Evolutionary conservation across 1,140 invertebrate genomes (phyloP).

Genomic region (Drosophila jambulina): DNA sequence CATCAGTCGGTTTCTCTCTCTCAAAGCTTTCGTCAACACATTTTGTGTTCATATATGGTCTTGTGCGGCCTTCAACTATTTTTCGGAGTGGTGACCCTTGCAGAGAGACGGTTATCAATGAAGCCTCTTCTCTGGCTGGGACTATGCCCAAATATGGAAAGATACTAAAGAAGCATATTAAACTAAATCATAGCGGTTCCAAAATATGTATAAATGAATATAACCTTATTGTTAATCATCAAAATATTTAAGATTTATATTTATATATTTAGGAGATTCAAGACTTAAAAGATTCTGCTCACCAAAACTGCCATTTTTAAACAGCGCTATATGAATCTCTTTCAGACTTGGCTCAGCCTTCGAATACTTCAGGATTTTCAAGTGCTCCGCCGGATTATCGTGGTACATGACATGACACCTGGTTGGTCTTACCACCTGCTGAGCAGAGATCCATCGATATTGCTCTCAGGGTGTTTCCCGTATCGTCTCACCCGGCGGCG

Average conservation of each 20-base stretch:
- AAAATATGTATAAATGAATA: background rate
- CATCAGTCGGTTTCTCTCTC: background rate
- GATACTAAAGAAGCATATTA: background rate
- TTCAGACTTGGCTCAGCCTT: conserved; percentile 56
- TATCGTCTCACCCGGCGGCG: conserved; percentile 47
- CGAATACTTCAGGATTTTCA: conserved; percentile 63
- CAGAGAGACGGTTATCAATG: background rate
- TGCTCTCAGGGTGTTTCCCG: background rate
- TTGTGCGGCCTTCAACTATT: background rate
- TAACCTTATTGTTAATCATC: background rate
- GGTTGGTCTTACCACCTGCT: conserved; percentile 56
- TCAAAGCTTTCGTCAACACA: background rate
- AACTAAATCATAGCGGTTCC: background rate
- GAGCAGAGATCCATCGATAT: background rate
- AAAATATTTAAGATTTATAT: background rate
- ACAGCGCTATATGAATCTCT: conserved; percentile 56
- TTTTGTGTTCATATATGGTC: conserved; percentile 8
- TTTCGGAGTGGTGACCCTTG: conserved; percentile 1
- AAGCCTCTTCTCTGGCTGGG: background rate
- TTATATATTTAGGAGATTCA: background rate
- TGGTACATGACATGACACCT: conserved; percentile 61
- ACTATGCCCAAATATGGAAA: conserved; percentile 5
- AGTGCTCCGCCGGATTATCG: conserved; percentile 54
- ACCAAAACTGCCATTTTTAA: conserved; percentile 66
- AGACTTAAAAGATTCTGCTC: background rate